phyloP scores from a whole-genome alignment of 2,113 vertebrate species.

The Atractosteus spatula region DNA sequence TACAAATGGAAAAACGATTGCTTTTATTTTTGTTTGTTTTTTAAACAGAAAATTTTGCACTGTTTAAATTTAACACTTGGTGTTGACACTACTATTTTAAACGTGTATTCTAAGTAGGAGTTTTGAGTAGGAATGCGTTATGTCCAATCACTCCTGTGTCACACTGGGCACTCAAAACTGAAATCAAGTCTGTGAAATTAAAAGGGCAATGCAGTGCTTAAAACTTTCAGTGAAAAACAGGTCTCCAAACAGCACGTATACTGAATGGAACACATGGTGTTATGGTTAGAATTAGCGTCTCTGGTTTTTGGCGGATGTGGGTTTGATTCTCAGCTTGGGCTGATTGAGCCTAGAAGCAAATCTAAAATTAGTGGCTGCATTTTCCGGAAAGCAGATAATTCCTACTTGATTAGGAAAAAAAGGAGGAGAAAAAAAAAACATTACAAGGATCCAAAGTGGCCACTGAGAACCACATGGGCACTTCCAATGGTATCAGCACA shows the following conservation, averaged over 20 bases:
- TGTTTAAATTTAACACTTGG: too few relatives aligned
- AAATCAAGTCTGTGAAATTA: too few relatives aligned
- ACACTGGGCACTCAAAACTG: too few relatives aligned
- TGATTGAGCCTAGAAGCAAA: constrained; percentile 63
- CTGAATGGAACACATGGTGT: constrained; percentile 68
- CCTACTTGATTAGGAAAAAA: constrained; percentile 57
- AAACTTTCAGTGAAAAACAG: constrained; percentile 29
- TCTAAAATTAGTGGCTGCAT: constrained; percentile 66
- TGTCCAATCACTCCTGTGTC: too few relatives aligned
- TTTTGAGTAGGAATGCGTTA: too few relatives aligned
- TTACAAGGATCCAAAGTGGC: not conserved
- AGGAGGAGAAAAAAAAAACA: constrained; percentile 40
- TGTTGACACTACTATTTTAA: too few relatives aligned
- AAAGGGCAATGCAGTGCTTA: constrained; percentile 48
- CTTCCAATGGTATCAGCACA: not conserved
- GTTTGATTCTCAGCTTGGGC: constrained; percentile 55
- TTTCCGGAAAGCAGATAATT: constrained; percentile 65
- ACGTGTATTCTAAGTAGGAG: too few relatives aligned
- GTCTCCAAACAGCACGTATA: constrained; percentile 60
- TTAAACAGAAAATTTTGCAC: too few relatives aligned
- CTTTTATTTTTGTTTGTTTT: too few relatives aligned
- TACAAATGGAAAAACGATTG: too few relatives aligned
- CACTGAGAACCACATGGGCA: not conserved
- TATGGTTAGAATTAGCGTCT: constrained; percentile 69
- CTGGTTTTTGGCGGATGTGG: constrained; percentile 66